A percentile compares a stretch with the other conserved stretches of the same genome.
Conservation (phyloP, 1,140 invertebrate species). For the Coelopa frigida region DNA sequence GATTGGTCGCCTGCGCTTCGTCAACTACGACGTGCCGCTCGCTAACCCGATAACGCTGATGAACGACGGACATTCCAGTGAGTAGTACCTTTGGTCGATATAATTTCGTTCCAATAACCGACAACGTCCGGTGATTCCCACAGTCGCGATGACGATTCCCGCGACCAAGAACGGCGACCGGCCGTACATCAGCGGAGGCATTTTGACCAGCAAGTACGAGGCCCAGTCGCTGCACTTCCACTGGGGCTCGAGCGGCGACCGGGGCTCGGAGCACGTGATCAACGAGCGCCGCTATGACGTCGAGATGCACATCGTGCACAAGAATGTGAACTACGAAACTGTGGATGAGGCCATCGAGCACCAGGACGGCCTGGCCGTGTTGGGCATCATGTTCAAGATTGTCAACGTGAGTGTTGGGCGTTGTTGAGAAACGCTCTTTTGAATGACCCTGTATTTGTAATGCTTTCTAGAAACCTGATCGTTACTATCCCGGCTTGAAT, state of each 20-base stretch:
- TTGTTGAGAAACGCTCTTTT: background rate
- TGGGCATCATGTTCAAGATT: slow-evolving; percentile 29
- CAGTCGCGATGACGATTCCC: slow-evolving; percentile 46
- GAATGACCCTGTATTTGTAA: background rate
- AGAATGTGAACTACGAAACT: slow-evolving; percentile 20
- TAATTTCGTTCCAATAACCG: no score
- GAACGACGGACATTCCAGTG: slow-evolving; percentile 64
- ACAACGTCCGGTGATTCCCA: no score
- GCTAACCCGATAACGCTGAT: slow-evolving; percentile 49
- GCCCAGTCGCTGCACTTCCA: slow-evolving; percentile 60
- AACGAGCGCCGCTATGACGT: slow-evolving; percentile 23
- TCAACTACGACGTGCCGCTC: slow-evolving; percentile 57
- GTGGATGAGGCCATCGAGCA: slow-evolving; percentile 18
- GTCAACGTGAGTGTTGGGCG: slow-evolving; percentile 15
- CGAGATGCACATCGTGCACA: slow-evolving; percentile 39
- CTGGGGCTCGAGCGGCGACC: slow-evolving; percentile 46
- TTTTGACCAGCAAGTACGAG: slow-evolving; percentile 52
- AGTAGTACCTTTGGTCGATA: slow-evolving; percentile 12
- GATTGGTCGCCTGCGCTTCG: no score
- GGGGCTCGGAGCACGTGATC: slow-evolving; percentile 31
- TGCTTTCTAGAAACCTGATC: background rate
- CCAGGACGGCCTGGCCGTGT: slow-evolving; percentile 27
- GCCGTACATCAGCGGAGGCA: slow-evolving; percentile 57
- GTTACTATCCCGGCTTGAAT: background rate
- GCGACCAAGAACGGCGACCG: slow-evolving; percentile 46